phyloP scores from a whole-genome alignment of 2,888 invertebrate species.

The Rhaphigaster nebulosa region DNA sequence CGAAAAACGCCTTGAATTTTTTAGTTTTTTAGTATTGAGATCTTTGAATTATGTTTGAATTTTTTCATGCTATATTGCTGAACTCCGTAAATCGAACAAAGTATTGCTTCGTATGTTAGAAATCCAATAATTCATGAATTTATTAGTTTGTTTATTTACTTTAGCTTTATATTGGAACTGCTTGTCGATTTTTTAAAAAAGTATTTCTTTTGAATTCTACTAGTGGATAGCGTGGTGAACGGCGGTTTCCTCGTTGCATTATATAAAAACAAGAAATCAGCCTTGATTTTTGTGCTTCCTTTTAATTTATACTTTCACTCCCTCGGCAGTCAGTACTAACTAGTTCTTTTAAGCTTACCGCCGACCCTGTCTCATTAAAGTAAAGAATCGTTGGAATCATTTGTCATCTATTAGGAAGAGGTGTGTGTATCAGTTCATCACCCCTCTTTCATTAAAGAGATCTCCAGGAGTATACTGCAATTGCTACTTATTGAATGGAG shows the following conservation, averaged over 20 bases:
- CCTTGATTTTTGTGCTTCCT: constrained; percentile 39
- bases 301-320: constrained; percentile 21
- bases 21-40: no score
- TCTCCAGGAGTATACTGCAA: background rate
- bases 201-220: background rate
- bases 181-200: background rate
- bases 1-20: no score
- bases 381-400: background rate
- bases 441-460: background rate
- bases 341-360: background rate
- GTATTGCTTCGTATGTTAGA: no score
- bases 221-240: no score
- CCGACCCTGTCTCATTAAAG: background rate
- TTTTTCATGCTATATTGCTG: no score
- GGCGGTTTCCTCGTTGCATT: background rate
- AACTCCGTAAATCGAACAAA: no score
- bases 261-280: constrained; percentile 19
- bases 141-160: background rate
- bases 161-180: background rate
- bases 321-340: background rate
- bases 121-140: no score
- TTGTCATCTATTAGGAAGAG: background rate
- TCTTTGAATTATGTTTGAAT: no score
- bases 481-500: background rate
- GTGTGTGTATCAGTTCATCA: background rate